phyloP scores from a whole-genome alignment of 2,113 vertebrate species.

The Pogonocichla stellata region DNA sequence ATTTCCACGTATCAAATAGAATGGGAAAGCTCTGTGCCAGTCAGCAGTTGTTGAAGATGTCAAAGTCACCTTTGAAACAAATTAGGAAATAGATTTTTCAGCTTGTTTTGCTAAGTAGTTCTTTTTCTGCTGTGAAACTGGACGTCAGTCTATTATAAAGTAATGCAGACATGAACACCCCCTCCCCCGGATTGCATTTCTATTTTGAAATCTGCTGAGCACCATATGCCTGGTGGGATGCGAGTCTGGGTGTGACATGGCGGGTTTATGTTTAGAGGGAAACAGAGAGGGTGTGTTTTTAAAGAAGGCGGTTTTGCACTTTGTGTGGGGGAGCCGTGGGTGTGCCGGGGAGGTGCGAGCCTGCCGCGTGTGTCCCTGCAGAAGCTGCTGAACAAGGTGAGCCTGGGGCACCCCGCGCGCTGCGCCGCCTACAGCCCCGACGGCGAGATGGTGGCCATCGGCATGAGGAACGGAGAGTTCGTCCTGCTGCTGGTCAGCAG shows the following conservation, averaged over 20 bases:
- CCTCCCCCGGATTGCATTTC: background rate
- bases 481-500: constrained; percentile 90
- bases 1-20: background rate
- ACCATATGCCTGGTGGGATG: background rate
- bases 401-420: constrained; percentile 86
- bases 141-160: background rate
- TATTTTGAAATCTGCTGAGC: background rate
- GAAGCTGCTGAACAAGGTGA: constrained; percentile 97
- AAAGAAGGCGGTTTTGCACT: background rate
- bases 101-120: background rate
- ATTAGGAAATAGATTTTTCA: background rate
- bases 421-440: constrained; percentile 90
- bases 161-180: background rate
- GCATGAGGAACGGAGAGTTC: constrained; percentile 96
- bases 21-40: background rate
- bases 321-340: too few relatives aligned
- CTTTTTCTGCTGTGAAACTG: background rate
- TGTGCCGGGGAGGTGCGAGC: background rate
- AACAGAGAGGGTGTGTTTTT: background rate
- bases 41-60: background rate
- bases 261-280: background rate
- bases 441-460: constrained; percentile 94
- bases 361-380: constrained; percentile 31
- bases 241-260: background rate
- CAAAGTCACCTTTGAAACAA: background rate